phyloP scores from a whole-genome alignment of 2,797 vertebrate genomes.

The Enteromius viviparus region DNA sequence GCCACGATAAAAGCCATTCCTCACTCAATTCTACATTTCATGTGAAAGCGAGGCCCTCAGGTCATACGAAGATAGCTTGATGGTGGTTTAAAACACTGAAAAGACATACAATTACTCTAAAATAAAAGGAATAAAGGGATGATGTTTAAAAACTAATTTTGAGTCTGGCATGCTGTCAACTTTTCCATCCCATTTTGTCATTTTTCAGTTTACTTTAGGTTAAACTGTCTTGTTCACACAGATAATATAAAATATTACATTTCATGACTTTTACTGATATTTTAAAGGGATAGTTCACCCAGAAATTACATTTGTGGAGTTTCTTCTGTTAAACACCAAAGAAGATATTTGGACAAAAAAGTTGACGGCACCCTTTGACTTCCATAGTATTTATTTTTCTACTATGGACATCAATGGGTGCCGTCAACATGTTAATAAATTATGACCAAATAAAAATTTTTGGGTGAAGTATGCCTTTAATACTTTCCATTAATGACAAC shows the following conservation, averaged over 20 bases:
- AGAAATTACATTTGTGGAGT: background rate
- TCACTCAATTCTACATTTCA: background rate
- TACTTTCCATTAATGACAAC: background rate
- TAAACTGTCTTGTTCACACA: background rate
- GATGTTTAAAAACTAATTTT: background rate
- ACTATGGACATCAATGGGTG: background rate
- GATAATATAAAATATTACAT: background rate
- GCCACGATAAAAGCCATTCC: conserved; percentile 9
- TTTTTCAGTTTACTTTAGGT: background rate
- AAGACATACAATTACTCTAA: background rate
- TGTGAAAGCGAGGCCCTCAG: background rate
- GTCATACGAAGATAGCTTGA: background rate
- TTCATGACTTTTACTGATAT: conserved; percentile 3
- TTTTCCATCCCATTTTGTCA: conserved; percentile 8
- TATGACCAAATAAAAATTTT: background rate
- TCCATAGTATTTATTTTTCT: background rate
- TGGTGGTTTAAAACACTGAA: background rate
- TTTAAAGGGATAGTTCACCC: background rate
- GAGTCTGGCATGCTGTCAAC: background rate
- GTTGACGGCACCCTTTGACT: background rate
- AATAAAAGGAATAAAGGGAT: background rate
- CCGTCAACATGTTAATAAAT: background rate
- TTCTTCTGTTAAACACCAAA: background rate
- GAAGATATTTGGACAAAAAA: background rate
- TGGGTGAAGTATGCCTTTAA: background rate